Evolutionary conservation across 2,888 invertebrate species (phyloP).

Genomic region (Phoronis australis): DNA sequence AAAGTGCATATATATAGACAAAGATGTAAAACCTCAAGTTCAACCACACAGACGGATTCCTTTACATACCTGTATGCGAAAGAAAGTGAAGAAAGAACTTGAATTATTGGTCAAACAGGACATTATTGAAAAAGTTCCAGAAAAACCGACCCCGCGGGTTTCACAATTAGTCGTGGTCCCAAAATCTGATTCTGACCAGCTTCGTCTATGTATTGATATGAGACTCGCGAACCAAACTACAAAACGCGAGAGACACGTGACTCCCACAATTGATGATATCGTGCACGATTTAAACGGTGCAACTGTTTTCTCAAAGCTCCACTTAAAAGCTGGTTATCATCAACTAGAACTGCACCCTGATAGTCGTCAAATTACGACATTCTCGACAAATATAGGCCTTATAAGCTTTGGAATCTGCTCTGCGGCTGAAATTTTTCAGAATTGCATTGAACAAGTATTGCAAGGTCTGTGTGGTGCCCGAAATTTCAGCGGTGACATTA

Average conservation of each 20-base stretch:
- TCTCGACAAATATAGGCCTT: conserved; percentile 12
- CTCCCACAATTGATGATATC: no score
- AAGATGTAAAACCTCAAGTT: conserved; percentile 9
- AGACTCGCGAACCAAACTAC: no score
- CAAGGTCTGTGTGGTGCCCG: conserved; percentile 4
- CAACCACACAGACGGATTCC: conserved; percentile 18
- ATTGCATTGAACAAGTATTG: conserved; percentile 4
- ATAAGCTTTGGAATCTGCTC: conserved; percentile 9
- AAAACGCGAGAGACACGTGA: conserved; percentile 22
- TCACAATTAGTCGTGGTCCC: conserved; percentile 26
- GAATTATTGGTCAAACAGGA: no score
- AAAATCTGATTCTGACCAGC: conserved; percentile 10
- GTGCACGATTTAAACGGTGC: conserved; percentile 18
- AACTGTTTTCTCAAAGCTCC: conserved; percentile 16
- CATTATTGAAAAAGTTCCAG: no score
- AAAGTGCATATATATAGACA: conserved; percentile 17
- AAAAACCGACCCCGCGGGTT: conserved; percentile 30
- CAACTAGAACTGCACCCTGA: conserved; percentile 13
- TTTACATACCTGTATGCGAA: conserved; percentile 18
- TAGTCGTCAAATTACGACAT: conserved; percentile 15
- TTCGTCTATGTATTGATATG: conserved; percentile 26
- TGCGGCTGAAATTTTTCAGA: conserved; percentile 9
- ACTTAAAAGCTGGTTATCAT: conserved; percentile 16
- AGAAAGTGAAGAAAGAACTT: no score
- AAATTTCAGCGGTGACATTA: conserved; percentile 9